Evolutionary conservation across 2,797 vertebrate species (phyloP), one percentile per base, ranked within the genome.

Genomic region (Acipenser ruthenus): DNA sequence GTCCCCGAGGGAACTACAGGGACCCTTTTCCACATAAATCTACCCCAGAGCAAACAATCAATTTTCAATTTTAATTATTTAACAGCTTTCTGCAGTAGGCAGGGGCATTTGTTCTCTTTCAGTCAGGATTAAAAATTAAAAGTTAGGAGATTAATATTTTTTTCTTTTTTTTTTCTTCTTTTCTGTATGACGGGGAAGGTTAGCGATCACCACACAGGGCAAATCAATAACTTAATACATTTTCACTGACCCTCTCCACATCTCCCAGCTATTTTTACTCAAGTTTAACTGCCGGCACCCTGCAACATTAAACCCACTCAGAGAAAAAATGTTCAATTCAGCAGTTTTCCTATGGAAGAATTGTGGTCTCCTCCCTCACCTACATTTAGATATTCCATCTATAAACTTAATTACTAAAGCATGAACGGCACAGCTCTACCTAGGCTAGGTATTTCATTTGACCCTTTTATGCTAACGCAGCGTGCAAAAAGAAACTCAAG

Each of bases 1-100:
- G 80, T 92, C 91, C 91, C 91, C 66, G 71, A 82, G 79, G 89
- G 60, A 62, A 15, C 7, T 7, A 62, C 7, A 62, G 60, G 7
- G 13, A 83, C 82, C 87, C 85, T 85, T 85, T 83, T 84, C 23
- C 89, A 88, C 90, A 94, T 93, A 93, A 94, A 94, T 92, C 91
- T 89, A 76, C 84, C 84, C 83, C 82, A 84, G 87, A 84, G 86
- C 92, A 94, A 94, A 93, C 88, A 94, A 94, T 92, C 91, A 92
- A 93, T 92, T 92, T 91, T 92, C 90, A 89, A 89, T 93, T 95
- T 94, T 93, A 94, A 95, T 94, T 96, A 92, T 93, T 94, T 92
- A 92, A 85, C 90, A 90, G 87, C 86, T 88, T 37, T 37, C 87
- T 84, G 82, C 83, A 37, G 23, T 74, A 84, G 88, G 90, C 83